Conservation (phyloP, 2,113 vertebrate genomes). For the Pelecanus crispus region DNA sequence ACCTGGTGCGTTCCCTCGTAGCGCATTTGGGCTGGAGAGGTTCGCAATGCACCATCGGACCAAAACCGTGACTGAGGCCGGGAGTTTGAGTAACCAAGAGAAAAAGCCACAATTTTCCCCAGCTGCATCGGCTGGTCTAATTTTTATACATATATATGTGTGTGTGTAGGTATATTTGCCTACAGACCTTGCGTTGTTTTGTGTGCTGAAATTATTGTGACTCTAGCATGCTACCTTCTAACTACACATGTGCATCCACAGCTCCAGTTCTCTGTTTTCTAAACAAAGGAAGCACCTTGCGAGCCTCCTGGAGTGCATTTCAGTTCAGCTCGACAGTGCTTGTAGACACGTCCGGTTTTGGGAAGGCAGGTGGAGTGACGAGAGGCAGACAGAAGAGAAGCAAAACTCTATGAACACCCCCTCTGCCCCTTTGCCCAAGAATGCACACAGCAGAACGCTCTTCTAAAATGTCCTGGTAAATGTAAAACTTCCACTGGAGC, state of each 20-base stretch:
- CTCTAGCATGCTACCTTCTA: neutral
- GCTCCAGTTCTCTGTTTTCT: rapidly evolving
- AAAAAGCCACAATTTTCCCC: neutral
- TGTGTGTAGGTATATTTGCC: neutral
- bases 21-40: neutral
- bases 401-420: neutral
- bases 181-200: neutral
- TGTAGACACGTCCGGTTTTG: rapidly evolving
- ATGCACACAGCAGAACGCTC: neutral
- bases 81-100: neutral
- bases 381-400: neutral
- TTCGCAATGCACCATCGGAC: rapidly evolving
- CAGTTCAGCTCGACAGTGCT: neutral
- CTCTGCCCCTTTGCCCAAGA: rapidly evolving
- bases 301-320: neutral
- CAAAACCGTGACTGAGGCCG: neutral
- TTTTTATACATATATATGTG: neutral
- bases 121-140: neutral
- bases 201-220: neutral
- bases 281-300: no score
- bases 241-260: neutral
- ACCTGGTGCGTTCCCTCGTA: rapidly evolving
- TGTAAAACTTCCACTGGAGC: neutral
- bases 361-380: neutral
- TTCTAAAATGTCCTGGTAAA: neutral